These are phyloP conservation scores for Larimichthys crocea DNA, from an alignment of 2,113 vertebrate genomes.

Conservation along the genomic window DNA sequence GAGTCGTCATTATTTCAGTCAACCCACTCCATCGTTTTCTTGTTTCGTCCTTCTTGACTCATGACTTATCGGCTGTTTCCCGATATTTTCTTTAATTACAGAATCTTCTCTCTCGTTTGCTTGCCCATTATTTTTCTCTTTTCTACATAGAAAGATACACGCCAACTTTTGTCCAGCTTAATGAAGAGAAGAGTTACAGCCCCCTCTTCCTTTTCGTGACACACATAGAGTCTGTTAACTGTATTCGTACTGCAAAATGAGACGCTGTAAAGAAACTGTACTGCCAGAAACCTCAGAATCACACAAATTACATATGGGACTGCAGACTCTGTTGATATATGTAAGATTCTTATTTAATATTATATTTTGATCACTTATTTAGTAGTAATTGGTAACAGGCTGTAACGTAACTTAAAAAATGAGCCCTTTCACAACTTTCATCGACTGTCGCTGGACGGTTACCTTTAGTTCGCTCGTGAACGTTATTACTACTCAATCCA, in stretches of 20 bases:
- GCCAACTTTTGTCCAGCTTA: not conserved
- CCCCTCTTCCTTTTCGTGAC: not conserved
- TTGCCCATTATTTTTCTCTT: conserved; percentile 7
- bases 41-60: not conserved
- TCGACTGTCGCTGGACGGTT: no score
- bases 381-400: no score
- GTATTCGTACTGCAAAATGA: not conserved
- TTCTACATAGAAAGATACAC: not conserved
- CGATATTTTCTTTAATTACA: not conserved
- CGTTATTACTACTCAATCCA: no score
- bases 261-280: not conserved
- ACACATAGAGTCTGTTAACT: not conserved
- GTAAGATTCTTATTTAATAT: no score
- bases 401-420: no score
- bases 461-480: no score
- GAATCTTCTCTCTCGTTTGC: conserved; percentile 12
- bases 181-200: not conserved
- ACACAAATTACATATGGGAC: not conserved
- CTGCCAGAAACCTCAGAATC: not conserved
- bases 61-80: not conserved
- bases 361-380: no score
- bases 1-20: not conserved
- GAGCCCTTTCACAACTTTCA: no score
- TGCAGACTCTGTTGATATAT: no score
- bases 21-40: not conserved